Evolutionary conservation across 2,888 invertebrate species (phyloP).

Genomic region (Branchipolynoe longqiensis): DNA sequence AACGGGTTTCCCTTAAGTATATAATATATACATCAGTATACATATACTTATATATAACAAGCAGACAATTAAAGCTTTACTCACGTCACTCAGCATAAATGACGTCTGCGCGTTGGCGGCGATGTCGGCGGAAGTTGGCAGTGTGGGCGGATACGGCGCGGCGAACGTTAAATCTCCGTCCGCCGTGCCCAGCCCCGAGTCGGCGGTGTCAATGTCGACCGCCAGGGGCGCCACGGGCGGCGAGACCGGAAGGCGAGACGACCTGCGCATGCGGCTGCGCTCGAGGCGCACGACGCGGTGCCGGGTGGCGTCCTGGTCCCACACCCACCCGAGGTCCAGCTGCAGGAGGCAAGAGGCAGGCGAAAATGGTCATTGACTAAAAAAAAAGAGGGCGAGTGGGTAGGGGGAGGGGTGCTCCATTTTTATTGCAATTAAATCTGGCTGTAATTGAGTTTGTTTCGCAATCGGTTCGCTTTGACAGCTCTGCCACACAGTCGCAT

Average conservation of each 20-base stretch:
- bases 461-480: no score
- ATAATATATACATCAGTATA: not conserved
- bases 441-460: no score
- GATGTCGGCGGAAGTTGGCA: conserved; percentile 14
- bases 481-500: no score
- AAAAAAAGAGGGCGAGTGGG: no score
- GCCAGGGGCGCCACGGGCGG: not conserved
- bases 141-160: conserved; percentile 11
- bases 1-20: no score
- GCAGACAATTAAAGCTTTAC: not conserved
- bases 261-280: conserved; percentile 4
- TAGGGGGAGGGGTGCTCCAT: no score
- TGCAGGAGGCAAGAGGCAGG: not conserved
- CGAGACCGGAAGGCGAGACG: not conserved
- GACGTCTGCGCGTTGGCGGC: conserved; percentile 37
- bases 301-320: conserved; percentile 44
- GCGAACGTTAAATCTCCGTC: conserved; percentile 39
- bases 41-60: not conserved
- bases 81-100: conserved; percentile 46
- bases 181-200: conserved; percentile 46
- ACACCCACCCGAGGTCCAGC: conserved; percentile 50
- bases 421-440: no score
- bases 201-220: conserved; percentile 42
- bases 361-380: no score
- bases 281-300: conserved; percentile 14